phyloP scores from a whole-genome alignment of 2,888 invertebrate genomes.

The Ennomos fuscantarius region DNA sequence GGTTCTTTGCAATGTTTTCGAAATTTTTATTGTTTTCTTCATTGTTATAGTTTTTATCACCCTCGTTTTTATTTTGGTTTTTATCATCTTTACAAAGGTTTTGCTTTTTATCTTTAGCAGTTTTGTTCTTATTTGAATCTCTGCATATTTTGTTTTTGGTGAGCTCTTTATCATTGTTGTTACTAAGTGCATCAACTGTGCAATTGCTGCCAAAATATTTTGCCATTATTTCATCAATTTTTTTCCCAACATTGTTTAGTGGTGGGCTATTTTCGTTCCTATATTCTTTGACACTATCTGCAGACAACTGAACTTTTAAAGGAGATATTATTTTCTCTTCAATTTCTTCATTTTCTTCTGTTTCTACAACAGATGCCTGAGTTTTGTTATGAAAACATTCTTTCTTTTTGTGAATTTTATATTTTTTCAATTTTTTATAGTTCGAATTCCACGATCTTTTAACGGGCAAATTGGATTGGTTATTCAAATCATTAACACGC shows the following conservation, averaged over 20 bases:
- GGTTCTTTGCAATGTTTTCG: neutral
- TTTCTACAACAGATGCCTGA: neutral
- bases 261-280: neutral
- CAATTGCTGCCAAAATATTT: slow-evolving; percentile 4
- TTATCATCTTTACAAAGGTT: neutral
- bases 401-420: neutral
- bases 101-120: neutral
- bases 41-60: neutral
- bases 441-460: neutral
- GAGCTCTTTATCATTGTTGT: slow-evolving; percentile 4
- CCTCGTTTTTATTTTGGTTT: neutral
- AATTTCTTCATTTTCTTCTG: neutral
- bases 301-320: neutral
- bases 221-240: slow-evolving; percentile 7
- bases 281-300: neutral
- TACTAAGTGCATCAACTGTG: slow-evolving; percentile 16
- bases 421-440: neutral
- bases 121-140: slow-evolving; percentile 1
- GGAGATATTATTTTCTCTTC: neutral
- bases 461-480: no score
- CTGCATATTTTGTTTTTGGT: slow-evolving; percentile 4
- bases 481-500: no score
- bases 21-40: neutral
- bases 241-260: neutral
- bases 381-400: neutral